Percentiles rank a stretch among this genome's conserved stretches.
Conservation (phyloP, 2,113 vertebrate species). For the Dunckerocampus dactyliophorus region DNA sequence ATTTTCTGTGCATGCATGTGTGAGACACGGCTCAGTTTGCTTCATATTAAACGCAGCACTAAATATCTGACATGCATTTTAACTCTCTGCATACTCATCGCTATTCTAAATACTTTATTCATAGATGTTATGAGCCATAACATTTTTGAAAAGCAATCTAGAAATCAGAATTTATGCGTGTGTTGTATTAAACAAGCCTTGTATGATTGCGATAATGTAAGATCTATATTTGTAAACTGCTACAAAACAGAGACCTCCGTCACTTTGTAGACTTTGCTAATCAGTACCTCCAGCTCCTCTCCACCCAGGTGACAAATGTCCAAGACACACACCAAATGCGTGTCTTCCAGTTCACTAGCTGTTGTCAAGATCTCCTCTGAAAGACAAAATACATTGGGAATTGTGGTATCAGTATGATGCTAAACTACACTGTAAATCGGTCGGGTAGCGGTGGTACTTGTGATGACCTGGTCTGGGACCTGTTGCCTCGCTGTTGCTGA, state of each 20-base stretch:
- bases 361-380: constrained; percentile 52
- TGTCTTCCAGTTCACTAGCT: constrained; percentile 69
- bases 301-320: constrained; percentile 83
- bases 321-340: constrained; percentile 78
- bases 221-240: background rate
- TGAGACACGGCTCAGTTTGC: no score
- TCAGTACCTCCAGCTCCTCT: constrained; percentile 77
- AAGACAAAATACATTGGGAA: constrained; percentile 9
- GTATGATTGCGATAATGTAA: no score
- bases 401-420: background rate
- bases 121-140: no score
- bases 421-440: background rate
- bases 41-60: no score
- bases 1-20: no score
- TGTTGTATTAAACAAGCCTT: background rate
- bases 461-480: constrained; percentile 69
- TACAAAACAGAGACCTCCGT: constrained; percentile 42
- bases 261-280: constrained; percentile 80
- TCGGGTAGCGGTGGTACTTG: background rate
- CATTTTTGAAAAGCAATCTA: no score
- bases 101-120: no score
- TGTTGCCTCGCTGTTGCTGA: constrained; percentile 9
- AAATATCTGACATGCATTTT: no score
- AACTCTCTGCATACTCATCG: no score
- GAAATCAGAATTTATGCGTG: no score